A percentile compares a stretch with the other conserved stretches of the same genome.
Conservation (phyloP, 2,113 vertebrate species). For the Columba livia region DNA sequence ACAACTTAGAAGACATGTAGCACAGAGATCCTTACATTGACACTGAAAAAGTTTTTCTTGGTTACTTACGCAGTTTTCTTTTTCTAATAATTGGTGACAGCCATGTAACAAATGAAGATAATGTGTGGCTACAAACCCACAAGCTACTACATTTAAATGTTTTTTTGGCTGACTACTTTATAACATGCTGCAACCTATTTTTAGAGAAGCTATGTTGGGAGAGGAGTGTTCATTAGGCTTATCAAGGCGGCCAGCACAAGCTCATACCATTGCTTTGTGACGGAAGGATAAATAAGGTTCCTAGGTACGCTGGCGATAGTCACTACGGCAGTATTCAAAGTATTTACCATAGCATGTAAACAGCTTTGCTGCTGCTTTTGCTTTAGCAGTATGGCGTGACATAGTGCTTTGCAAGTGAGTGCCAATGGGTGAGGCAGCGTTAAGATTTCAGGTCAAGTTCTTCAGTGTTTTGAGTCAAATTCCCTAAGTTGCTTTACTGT, state of each 20-base stretch:
- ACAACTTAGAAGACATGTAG: rapidly evolving
- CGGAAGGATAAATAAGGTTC: not conserved
- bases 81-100: not conserved
- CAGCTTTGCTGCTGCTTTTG: not conserved
- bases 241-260: not conserved
- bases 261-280: not conserved
- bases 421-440: not conserved
- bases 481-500: not conserved
- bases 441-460: not conserved
- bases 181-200: not conserved
- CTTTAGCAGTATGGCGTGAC: not conserved
- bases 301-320: not conserved
- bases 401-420: not conserved
- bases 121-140: not conserved
- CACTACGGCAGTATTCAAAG: not conserved
- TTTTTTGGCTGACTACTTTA: not conserved
- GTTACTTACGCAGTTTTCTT: rapidly evolving
- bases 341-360: not conserved
- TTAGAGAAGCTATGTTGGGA: not conserved
- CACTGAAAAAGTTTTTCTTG: not conserved
- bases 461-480: not conserved
- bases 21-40: not conserved
- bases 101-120: not conserved
- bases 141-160: not conserved
- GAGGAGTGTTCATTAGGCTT: not conserved